phyloP scores from a whole-genome alignment of 2,113 vertebrate genomes.

The Budorcas taxicolor region DNA sequence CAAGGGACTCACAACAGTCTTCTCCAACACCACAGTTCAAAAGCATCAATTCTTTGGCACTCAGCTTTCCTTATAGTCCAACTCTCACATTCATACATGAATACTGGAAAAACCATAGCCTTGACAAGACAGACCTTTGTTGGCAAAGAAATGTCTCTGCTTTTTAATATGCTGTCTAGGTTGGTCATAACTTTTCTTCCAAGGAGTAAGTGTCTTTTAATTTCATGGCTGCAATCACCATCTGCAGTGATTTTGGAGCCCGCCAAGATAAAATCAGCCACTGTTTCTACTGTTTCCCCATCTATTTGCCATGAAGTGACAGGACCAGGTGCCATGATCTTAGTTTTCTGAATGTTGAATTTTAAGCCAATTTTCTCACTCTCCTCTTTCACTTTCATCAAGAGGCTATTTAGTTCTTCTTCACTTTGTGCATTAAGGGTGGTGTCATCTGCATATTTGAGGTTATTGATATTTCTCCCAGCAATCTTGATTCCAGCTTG shows the following conservation, averaged over 20 bases:
- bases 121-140: background rate
- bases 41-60: background rate
- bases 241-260: background rate
- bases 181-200: background rate
- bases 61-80: background rate
- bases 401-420: background rate
- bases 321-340: background rate
- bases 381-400: background rate
- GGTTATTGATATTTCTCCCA: background rate
- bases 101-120: background rate
- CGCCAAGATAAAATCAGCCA: fast-evolving
- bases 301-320: background rate
- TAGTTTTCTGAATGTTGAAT: background rate
- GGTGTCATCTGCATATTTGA: background rate
- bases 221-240: background rate
- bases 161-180: background rate
- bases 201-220: background rate
- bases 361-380: background rate
- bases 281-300: background rate
- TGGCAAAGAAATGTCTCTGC: background rate
- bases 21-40: background rate
- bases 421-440: background rate
- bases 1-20: background rate
- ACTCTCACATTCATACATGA: background rate
- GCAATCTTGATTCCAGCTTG: background rate